phyloP scores from a whole-genome alignment of 1,140 invertebrate species.

The Drosophila melanica region DNA sequence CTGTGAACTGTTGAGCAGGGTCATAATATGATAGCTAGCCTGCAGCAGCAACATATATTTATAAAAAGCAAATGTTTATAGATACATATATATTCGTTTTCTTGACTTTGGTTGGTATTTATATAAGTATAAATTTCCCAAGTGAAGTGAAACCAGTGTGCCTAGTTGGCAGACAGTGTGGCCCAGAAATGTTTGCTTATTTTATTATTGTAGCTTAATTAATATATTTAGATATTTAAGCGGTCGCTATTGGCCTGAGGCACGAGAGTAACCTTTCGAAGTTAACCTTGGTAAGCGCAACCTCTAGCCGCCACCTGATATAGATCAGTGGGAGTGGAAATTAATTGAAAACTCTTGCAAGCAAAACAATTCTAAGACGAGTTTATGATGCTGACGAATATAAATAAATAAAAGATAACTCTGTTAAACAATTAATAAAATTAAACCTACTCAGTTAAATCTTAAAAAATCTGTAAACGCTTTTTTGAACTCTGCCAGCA shows the following conservation, averaged over 20 bases:
- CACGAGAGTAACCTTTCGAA: constrained; percentile 60
- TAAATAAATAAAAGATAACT: not conserved
- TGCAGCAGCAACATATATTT: not conserved
- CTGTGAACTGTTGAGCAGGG: constrained; percentile 4
- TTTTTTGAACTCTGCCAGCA: not conserved
- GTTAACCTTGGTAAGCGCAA: constrained; percentile 54
- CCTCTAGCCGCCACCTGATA: constrained; percentile 55
- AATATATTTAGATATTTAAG: constrained; percentile 77
- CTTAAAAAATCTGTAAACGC: not conserved
- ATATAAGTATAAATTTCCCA: constrained; percentile 10
- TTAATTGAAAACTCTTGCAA: constrained; percentile 69
- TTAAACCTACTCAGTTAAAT: too few species aligned
- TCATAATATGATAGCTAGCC: constrained; percentile 20
- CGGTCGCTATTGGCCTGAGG: constrained; percentile 60
- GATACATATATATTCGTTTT: not conserved
- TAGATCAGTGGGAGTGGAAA: constrained; percentile 69
- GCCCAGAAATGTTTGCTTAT: constrained; percentile 36
- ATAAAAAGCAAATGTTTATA: not conserved
- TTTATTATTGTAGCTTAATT: constrained; percentile 71
- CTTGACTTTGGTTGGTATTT: not conserved
- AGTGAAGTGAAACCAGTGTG: constrained; percentile 39
- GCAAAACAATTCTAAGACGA: not conserved
- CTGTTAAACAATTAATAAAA: not conserved
- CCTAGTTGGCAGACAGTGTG: constrained; percentile 17
- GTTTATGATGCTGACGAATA: not conserved